A percentile compares a stretch with the other conserved stretches of the same genome.
Evolutionary conservation across 1,140 invertebrate genomes (phyloP).

Genomic region (Onthophagus taurus): DNA sequence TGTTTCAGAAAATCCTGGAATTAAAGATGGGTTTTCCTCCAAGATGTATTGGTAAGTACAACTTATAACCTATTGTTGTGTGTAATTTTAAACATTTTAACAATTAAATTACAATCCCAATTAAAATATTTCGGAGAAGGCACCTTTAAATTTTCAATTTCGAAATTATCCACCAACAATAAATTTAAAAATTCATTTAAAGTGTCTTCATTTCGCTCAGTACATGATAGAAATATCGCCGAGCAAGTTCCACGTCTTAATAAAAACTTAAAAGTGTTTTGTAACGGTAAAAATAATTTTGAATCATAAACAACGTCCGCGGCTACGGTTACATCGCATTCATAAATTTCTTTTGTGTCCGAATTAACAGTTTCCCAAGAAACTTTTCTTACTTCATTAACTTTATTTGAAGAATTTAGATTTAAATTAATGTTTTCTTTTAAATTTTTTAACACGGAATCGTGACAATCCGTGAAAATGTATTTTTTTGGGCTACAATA

Average conservation of each 20-base stretch:
- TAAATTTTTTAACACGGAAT: constrained; percentile 40
- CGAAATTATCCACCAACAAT: too few relatives aligned
- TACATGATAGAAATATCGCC: constrained; percentile 38
- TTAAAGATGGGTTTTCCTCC: too few relatives aligned
- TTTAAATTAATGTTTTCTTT: constrained; percentile 41
- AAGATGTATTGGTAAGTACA: too few relatives aligned
- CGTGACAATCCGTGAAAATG: constrained; percentile 46
- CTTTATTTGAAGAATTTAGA: neutral
- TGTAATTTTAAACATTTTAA: too few relatives aligned
- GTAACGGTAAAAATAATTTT: constrained; percentile 36
- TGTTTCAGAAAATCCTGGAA: too few relatives aligned
- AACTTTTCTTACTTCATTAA: neutral
- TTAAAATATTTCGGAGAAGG: too few relatives aligned
- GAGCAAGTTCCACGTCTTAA: constrained; percentile 25
- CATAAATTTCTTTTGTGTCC: constrained; percentile 21
- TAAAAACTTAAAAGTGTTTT: constrained; percentile 36
- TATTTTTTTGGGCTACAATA: constrained; percentile 40
- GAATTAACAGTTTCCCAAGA: constrained; percentile 41
- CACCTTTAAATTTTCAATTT: too few relatives aligned
- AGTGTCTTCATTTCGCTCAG: constrained; percentile 42
- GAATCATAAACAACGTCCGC: constrained; percentile 47
- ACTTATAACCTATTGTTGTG: too few relatives aligned
- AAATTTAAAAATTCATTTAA: constrained; percentile 36
- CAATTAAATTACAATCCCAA: too few relatives aligned
- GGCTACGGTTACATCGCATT: constrained; percentile 42